These are phyloP conservation scores for Apamea sordens DNA, from an alignment of 2,888 invertebrate genomes.

Conservation along the genomic window DNA sequence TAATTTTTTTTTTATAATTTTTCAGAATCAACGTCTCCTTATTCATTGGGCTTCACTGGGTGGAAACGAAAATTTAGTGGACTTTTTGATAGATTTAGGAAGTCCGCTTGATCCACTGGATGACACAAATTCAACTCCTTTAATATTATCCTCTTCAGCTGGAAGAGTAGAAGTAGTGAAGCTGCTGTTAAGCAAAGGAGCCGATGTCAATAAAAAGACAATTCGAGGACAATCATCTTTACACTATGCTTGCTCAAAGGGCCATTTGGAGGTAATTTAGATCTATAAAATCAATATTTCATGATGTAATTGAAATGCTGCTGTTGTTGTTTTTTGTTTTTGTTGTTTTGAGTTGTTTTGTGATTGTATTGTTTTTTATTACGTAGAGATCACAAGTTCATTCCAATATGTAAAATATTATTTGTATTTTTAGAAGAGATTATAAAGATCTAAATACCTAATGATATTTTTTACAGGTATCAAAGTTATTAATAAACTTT, in stretches of 20 bases:
- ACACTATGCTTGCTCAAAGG: constrained; percentile 96
- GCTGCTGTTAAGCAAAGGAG: constrained; percentile 92
- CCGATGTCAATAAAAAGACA: constrained; percentile 93
- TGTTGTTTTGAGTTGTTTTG: no score
- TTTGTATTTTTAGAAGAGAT: not conserved
- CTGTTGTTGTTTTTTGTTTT: no score
- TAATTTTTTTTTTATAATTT: constrained; percentile 59
- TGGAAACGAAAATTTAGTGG: constrained; percentile 93
- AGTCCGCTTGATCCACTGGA: constrained; percentile 93
- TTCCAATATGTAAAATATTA: not conserved
- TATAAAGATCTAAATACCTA: not conserved
- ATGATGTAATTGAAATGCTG: not conserved
- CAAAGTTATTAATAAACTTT: constrained; percentile 91
- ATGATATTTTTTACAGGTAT: constrained; percentile 89
- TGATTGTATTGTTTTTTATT: not conserved
- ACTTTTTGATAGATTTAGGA: constrained; percentile 92
- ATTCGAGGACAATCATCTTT: constrained; percentile 94
- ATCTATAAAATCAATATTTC: not conserved
- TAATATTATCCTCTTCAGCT: constrained; percentile 95
- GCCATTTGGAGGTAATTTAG: constrained; percentile 91
- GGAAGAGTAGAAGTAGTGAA: constrained; percentile 93
- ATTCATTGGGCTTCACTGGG: constrained; percentile 95
- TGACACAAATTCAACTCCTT: constrained; percentile 94
- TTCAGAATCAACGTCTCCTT: constrained; percentile 92
- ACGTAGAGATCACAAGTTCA: not conserved